Evolutionary conservation across 2,888 invertebrate species (phyloP), one percentile per base, ranked within the genome.

Genomic region (Chymomyza procnemis): DNA sequence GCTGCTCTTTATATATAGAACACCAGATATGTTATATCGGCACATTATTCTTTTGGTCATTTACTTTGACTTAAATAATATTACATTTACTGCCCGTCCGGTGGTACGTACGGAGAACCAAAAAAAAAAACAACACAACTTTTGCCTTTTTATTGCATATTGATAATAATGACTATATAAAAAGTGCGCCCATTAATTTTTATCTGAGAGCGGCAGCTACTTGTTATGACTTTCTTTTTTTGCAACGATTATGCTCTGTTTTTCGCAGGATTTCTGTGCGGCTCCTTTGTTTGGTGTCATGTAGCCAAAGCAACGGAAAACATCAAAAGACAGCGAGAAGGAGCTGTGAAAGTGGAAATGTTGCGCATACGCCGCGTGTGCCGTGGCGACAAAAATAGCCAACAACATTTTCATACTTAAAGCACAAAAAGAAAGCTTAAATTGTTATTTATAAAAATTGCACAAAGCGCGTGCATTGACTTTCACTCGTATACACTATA

Each of bases 31-130:
- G 26, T 26, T 26, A 26, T 26, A 41, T 41, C 9, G 1, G 12
- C 34, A 41, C 34, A 41, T 41, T 41, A 12, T 41, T 41, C 47
- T 79, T 75, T 64, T 67, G 75, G 67, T 67, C 79, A 79, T 82
- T 82, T 75, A 74, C 86, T 81, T 74, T 75, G 69, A 74, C 77
- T 77, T 84, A 79, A 86, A 84, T 70, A 79, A 73, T 79, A 84
- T 73, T 71, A 75, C 74, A 84, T 81, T 84, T 77, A 83, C 80
- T 87, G 83, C 59, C 71, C 69, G 52, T 34, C 59, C 22, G 41
- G 8, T n/a, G n/a, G n/a, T n/a, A n/a, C n/a, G 22, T 8, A 47
- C 34, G 2, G 19, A 14, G 54, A 54, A 6, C 3, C 21, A 54
- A 54, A 14, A 64, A 74, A n/a, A n/a, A n/a, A n/a, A n/a, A n/a